phyloP scores from a whole-genome alignment of 2,797 vertebrate species.

The Coregonus suidteri region DNA sequence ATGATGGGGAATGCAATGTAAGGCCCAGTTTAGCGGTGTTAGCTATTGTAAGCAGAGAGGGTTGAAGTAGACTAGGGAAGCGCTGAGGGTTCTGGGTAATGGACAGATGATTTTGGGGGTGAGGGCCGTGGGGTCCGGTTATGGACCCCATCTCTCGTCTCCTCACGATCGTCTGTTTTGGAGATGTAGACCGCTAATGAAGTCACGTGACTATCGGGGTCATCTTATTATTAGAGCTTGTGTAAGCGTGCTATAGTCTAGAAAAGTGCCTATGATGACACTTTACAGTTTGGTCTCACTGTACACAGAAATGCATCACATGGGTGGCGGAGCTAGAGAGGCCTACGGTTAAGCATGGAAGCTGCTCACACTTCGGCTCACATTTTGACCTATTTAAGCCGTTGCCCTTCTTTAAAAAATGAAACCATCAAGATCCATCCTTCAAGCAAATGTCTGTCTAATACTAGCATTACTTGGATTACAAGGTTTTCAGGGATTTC shows the following conservation, averaged over 20 bases:
- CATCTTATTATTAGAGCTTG: slow-evolving; percentile 53
- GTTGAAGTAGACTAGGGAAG: slow-evolving; percentile 30
- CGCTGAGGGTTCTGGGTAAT: slow-evolving; percentile 47
- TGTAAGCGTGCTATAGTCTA: slow-evolving; percentile 50
- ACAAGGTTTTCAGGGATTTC: neutral
- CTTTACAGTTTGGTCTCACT: slow-evolving; percentile 20
- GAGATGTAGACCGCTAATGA: slow-evolving; percentile 29
- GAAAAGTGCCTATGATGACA: slow-evolving; percentile 53
- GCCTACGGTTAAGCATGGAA: slow-evolving; percentile 24
- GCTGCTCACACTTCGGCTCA: slow-evolving; percentile 37
- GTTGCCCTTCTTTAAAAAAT: slow-evolving; percentile 56
- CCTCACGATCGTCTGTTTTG: slow-evolving; percentile 60
- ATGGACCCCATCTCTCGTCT: slow-evolving; percentile 53
- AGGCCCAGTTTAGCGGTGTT: slow-evolving; percentile 18
- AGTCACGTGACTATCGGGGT: slow-evolving; percentile 68
- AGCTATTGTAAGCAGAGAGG: slow-evolving; percentile 23
- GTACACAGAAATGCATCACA: slow-evolving; percentile 1
- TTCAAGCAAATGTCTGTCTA: neutral
- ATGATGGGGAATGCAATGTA: slow-evolving; percentile 5
- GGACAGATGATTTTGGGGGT: slow-evolving; percentile 26
- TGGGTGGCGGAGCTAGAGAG: neutral
- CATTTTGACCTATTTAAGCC: slow-evolving; percentile 49
- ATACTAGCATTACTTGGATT: neutral
- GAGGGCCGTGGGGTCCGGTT: slow-evolving; percentile 36
- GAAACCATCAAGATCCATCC: slow-evolving; percentile 5